Evolutionary conservation across 2,888 invertebrate species (phyloP), one percentile per base, ranked within the genome.

Genomic region (Elmis aenea): DNA sequence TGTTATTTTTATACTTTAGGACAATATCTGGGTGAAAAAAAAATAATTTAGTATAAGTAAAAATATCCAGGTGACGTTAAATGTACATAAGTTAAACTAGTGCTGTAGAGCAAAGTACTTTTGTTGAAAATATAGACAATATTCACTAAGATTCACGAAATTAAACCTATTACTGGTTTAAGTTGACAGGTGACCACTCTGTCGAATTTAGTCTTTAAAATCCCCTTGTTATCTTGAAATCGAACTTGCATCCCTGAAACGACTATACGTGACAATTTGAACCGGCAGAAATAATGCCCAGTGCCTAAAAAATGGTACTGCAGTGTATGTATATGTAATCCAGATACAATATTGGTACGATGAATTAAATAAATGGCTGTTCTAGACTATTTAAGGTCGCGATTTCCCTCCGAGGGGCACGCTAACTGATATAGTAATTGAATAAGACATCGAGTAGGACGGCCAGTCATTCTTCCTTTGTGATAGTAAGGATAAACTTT

Each of bases 401-500:
- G 40, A 22, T 53, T 48, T 15, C 53, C 59, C 51, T 64, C 62
- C 3, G 56, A 41, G 1, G 65, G 65, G 51, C 66, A 66, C 8
- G 66, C 58, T 37, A 70, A 45, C 45, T 71, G 70, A 47, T 68
- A 65, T 9, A 69, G 46, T 13, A 74, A 66, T 44, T 72, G 68
- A 11, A 72, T 67, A 9, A 74, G 45, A 1, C 73, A 72, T 38
- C 74, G 58, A 2, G 71, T 70, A 4, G 74, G 74, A 20, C 74
- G 55, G n/a, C 73, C 74, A 20, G 69, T 64, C 69, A 71, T 68
- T 16, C 67, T 58, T 21, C 76, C 76, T 50, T 71, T 69, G 2
- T 64, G 59, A 14, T 75, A 59, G 55, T 79, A 79, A 0, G 75
- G 67, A 33, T 42, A 43, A 8, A 46, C 38, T 29, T 53, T 56